Conservation (phyloP, 37 sponge, comb jelly and placozoan genomes). For the Amphimedon queenslandica region DNA sequence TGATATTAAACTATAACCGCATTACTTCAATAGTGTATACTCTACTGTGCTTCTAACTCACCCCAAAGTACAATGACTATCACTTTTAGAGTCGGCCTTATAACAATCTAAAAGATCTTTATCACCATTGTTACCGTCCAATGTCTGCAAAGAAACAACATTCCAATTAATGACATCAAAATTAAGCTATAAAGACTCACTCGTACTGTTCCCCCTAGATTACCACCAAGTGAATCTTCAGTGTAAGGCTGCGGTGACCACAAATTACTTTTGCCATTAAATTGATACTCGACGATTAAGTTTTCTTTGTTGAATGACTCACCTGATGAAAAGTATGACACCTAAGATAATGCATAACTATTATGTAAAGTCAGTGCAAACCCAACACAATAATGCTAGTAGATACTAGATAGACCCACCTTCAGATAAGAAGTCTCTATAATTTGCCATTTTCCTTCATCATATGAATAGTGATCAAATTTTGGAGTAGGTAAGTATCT, state of each 20-base stretch:
- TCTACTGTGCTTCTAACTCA: not conserved
- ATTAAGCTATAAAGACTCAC: conserved; percentile 13
- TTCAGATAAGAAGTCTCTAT: too few species aligned
- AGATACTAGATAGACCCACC: too few species aligned
- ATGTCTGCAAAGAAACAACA: not conserved
- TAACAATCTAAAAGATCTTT: not conserved
- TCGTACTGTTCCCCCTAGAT: conserved; percentile 57
- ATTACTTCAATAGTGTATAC: not conserved
- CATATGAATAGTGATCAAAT: conserved; percentile 14
- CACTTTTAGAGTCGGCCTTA: not conserved
- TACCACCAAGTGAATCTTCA: conserved; percentile 34
- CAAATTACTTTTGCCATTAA: conserved; percentile 23
- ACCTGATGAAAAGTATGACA: conserved; percentile 32
- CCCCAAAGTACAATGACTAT: too few species aligned
- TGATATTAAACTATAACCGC: conserved; percentile 36
- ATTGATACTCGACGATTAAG: conserved; percentile 22
- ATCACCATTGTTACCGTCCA: not conserved
- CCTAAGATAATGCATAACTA: too few species aligned
- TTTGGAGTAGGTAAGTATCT: conserved; percentile 42
- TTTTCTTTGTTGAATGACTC: conserved; percentile 31
- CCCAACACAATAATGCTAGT: too few species aligned
- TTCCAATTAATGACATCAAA: not conserved
- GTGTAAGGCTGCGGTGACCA: conserved; percentile 49
- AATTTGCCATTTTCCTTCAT: too few species aligned
- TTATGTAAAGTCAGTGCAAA: too few species aligned